Conservation (phyloP, 2,888 invertebrate species). For the Mimas tiliae region DNA sequence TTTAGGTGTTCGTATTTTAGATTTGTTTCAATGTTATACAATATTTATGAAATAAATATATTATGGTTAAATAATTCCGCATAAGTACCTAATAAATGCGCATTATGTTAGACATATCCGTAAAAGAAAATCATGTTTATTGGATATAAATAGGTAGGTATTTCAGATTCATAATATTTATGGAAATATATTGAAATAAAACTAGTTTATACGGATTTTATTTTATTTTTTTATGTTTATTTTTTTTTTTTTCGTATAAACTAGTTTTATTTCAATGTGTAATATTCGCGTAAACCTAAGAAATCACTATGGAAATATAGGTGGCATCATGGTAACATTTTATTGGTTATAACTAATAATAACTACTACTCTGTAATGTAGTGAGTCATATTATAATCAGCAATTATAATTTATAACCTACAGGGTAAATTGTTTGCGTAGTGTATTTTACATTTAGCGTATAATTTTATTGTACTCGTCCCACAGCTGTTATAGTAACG, state of each 20-base stretch:
- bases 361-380: no score
- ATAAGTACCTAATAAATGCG: neutral
- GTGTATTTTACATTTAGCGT: neutral
- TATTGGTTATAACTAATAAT: no score
- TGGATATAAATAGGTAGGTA: no score
- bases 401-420: constrained; percentile 31
- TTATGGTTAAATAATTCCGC: constrained; percentile 6
- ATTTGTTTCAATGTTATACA: constrained; percentile 13
- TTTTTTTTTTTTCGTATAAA: no score
- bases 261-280: no score
- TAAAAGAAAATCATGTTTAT: neutral
- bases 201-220: no score
- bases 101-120: neutral
- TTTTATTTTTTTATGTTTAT: no score
- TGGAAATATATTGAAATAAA: no score
- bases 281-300: no score
- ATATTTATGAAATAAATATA: neutral
- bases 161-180: no score
- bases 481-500: neutral
- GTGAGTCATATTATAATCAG: constrained; percentile 1
- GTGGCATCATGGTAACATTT: no score
- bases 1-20: constrained; percentile 11
- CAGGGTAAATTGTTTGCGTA: constrained; percentile 47
- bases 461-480: neutral
- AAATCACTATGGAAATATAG: no score